phyloP scores from a whole-genome alignment of 2,113 vertebrate species.

The Origma solitaria region DNA sequence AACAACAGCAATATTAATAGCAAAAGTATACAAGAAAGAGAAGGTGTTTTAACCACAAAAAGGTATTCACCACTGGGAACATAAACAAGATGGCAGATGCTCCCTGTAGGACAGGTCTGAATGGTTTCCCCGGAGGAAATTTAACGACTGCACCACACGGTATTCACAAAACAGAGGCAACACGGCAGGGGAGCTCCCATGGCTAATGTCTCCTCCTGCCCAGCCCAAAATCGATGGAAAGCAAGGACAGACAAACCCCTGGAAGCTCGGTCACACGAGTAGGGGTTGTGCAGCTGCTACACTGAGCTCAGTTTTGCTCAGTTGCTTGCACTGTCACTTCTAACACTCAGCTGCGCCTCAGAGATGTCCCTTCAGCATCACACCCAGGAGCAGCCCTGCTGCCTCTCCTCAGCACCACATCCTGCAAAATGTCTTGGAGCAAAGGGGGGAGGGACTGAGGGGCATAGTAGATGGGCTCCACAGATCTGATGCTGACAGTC shows the following conservation, averaged over 20 bases:
- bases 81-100: neutral
- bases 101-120: neutral
- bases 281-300: neutral
- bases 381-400: neutral
- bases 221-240: neutral
- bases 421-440: neutral
- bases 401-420: neutral
- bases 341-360: fast-evolving
- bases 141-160: fast-evolving
- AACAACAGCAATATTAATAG: neutral
- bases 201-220: neutral
- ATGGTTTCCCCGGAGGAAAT: neutral
- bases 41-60: neutral
- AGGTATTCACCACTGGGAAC: neutral
- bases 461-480: neutral
- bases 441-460: fast-evolving
- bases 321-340: fast-evolving
- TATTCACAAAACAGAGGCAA: fast-evolving
- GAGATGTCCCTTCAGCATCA: neutral
- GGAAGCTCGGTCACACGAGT: neutral
- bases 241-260: neutral
- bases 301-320: neutral
- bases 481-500: neutral
- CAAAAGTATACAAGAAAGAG: neutral
- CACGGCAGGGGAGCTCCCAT: fast-evolving